Base-by-base conservation (phyloP, 35 echinoderm and acorn worm genomes). In the Apostichopus japonicus region DNA sequence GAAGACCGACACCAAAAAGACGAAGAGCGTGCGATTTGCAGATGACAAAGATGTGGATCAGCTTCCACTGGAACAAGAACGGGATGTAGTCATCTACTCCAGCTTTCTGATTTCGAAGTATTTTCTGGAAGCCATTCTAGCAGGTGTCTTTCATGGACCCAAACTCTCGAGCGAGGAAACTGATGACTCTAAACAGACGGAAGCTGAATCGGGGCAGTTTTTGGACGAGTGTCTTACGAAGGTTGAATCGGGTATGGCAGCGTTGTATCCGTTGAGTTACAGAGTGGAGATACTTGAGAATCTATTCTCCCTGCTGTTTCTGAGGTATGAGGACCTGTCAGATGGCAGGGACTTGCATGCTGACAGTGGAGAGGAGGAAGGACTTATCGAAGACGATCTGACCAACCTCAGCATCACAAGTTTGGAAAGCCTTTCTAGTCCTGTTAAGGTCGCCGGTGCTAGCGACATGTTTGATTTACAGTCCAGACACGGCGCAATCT, bases 281-380 rank as follows among this genome's bases (percentile, higher is more conserved):
- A 86, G 97, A 79, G 97, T 99, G 23, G 97, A 99, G 72, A 95
- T 93, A 10, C 72, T 99, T 7, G 97, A 99, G 58, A 95, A 99
- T 86, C 76, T 99, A 23, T 99, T 99, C 72, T 99, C 97, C 13
- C 71, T 99, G 81, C 86, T 99, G 8, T 99, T 99, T 90, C 82
- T 94, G 8, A 88, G 93, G 14, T 82, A 91, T 79, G 93, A 96
- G 33, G 87, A 99, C 56, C 55, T 92, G 23, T 44, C n/a, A 14
- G 86, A 53, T 6, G 87, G 23, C 5, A 14, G 16, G 70, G 67
- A 72, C 8, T 51, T 86, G 23, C 88, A 78, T 24, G 79, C 19
- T 76, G 96, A 98, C 59, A 98, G 94, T 92, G 96, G 84, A 51
- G 92, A 93, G 16, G 90, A 90, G 51, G 96, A 95, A 63, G 96